Conservation (phyloP, 2,797 vertebrate genomes). For the Neosalanx taihuensis region DNA sequence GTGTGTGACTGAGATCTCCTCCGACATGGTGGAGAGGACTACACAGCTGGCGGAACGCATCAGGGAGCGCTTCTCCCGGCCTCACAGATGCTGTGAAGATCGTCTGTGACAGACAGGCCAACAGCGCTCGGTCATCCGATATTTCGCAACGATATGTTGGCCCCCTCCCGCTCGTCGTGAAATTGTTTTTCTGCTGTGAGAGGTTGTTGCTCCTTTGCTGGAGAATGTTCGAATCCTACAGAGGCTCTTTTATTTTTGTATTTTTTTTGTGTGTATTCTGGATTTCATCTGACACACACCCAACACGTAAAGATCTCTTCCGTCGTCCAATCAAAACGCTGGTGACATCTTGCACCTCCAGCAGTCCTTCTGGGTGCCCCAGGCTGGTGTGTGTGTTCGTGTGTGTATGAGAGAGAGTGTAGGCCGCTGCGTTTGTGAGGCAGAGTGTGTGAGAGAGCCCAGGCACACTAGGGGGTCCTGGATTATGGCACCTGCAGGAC, state of each 20-base stretch:
- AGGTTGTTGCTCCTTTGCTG: too few relatives aligned
- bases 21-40: too few relatives aligned
- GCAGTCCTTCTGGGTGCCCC: neutral
- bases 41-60: neutral
- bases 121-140: neutral
- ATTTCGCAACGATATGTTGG: too few relatives aligned
- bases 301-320: neutral
- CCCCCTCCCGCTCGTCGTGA: too few relatives aligned
- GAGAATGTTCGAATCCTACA: too few relatives aligned
- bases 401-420: neutral
- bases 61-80: neutral
- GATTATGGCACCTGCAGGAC: neutral
- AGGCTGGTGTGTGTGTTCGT: slow-evolving; percentile 7
- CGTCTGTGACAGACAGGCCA: neutral
- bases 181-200: too few relatives aligned
- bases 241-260: too few relatives aligned
- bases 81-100: neutral
- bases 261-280: too few relatives aligned
- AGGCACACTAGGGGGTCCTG: neutral
- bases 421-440: too few relatives aligned
- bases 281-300: too few relatives aligned
- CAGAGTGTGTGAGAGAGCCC: neutral
- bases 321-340: neutral
- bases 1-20: neutral
- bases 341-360: neutral